phyloP scores from a whole-genome alignment of 2,797 vertebrate species.

The Gymnocypris eckloni region DNA sequence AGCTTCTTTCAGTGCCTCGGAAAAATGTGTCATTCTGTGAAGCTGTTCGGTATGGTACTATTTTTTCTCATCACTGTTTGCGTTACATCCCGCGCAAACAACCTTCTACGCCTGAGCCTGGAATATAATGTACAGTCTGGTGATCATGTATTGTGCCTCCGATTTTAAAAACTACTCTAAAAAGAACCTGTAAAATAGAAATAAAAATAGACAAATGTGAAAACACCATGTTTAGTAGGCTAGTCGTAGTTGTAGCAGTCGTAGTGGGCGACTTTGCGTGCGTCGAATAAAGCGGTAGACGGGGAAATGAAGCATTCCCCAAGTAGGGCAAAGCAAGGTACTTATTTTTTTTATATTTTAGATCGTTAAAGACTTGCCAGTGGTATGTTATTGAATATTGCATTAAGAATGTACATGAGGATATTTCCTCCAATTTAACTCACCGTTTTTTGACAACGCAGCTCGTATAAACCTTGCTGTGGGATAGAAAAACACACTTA shows the following conservation, averaged over 20 bases:
- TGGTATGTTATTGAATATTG: background rate
- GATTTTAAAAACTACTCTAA: background rate
- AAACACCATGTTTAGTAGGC: too few relatives aligned
- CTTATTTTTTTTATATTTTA: background rate
- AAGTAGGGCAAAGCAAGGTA: background rate
- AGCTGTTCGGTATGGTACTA: background rate
- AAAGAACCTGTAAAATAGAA: background rate
- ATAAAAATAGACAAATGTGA: background rate
- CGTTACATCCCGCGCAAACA: background rate
- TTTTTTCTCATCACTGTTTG: background rate
- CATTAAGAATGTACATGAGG: background rate
- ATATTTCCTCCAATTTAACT: constrained; percentile 53
- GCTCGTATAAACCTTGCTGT: constrained; percentile 84
- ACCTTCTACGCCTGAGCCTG: background rate
- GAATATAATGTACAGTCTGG: background rate
- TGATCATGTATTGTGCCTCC: background rate
- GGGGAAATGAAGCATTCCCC: background rate
- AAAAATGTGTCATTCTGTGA: background rate
- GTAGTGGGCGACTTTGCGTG: background rate
- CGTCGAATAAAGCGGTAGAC: background rate
- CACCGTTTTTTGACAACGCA: constrained; percentile 85
- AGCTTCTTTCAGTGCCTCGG: background rate
- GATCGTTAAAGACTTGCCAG: background rate
- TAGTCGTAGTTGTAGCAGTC: background rate
- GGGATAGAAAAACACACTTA: constrained; percentile 88